These are phyloP conservation scores for Lethenteron reissneri DNA, from an alignment of 2,113 vertebrate genomes.

Conservation along the genomic window DNA sequence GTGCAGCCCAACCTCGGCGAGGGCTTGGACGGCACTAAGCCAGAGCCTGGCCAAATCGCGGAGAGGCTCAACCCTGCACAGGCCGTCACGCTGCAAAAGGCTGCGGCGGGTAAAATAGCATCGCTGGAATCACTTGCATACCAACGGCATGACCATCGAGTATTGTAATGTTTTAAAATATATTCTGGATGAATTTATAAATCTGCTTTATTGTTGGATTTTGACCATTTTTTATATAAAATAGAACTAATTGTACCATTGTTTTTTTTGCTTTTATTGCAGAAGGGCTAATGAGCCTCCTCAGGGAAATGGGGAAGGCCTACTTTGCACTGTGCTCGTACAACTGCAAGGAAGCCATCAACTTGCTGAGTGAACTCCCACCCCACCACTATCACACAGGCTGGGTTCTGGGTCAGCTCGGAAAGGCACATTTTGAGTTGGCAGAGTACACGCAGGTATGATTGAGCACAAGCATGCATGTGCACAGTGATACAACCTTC, in stretches of 20 bases:
- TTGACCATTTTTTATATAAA: background rate
- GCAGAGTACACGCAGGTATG: constrained; percentile 88
- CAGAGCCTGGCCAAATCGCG: constrained; percentile 56
- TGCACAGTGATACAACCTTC: background rate
- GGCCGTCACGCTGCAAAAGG: constrained; percentile 59
- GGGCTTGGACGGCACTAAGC: constrained; percentile 73
- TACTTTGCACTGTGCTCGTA: constrained; percentile 87
- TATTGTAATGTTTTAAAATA: too few species aligned
- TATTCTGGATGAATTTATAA: too few species aligned
- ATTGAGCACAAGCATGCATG: too few species aligned
- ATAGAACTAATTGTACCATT: background rate
- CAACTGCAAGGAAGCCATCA: constrained; percentile 85
- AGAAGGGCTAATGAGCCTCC: constrained; percentile 86
- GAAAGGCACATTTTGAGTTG: constrained; percentile 81
- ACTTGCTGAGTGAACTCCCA: constrained; percentile 64
- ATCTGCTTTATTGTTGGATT: background rate
- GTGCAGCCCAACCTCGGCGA: constrained; percentile 72
- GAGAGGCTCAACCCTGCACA: constrained; percentile 58
- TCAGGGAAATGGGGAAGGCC: constrained; percentile 78
- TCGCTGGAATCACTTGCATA: too few species aligned
- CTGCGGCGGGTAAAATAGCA: constrained; percentile 55
- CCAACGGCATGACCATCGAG: too few species aligned
- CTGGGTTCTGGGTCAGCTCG: constrained; percentile 85
- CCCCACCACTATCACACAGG: constrained; percentile 95
- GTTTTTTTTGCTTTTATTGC: constrained; percentile 19